Evolutionary conservation across 2,797 vertebrate genomes (phyloP), one percentile per base, ranked within the genome.

Genomic region (Nothura maculosa): DNA sequence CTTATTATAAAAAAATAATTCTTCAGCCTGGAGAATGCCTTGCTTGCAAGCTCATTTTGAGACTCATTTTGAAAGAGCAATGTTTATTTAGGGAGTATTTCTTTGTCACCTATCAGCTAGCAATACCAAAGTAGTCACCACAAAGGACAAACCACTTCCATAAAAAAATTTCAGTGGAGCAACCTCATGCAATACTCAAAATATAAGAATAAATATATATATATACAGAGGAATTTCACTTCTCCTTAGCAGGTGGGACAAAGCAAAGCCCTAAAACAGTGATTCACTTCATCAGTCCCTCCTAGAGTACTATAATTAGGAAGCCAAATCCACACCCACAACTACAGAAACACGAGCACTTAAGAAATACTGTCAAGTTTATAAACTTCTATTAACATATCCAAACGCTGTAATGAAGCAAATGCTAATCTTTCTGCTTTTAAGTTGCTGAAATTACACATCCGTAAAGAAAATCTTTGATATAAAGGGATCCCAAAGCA

Each of bases 391-490:
- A 69, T 64, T 80, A 70, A 89, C 32, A 24, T 62, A 85, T 42
- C 43, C 77, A 87, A 92, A 95, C 86, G 75, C 54, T 75, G 13
- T 68, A 87, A 90, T 75, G 58, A 81, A 81, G 62, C 50, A 89
- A 93, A 90, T 83, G 85, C n/a, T 95, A 95, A 96, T 85, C 90
- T 76, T 81, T 90, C 61, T 87, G 55, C 86, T 95, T 90, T 82
- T 85, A 87, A 87, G 30, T 1, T 78, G 69, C 83, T 45, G 24
- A 89, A 96, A 94, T 79, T 73, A 76, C 11, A 89, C 78, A 47
- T 58, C 79, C 66, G 76, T 68, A 94, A 94, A 94, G 69, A 94
- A 90, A 70, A 94, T 67, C 60, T 87, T 28, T 90, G 84, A 81
- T 95, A 94, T 43, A 72, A 82, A 94, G 89, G 15, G 70, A 75